phyloP scores from a whole-genome alignment of 2,113 vertebrate genomes.

The Trochalopteron elliotii region DNA sequence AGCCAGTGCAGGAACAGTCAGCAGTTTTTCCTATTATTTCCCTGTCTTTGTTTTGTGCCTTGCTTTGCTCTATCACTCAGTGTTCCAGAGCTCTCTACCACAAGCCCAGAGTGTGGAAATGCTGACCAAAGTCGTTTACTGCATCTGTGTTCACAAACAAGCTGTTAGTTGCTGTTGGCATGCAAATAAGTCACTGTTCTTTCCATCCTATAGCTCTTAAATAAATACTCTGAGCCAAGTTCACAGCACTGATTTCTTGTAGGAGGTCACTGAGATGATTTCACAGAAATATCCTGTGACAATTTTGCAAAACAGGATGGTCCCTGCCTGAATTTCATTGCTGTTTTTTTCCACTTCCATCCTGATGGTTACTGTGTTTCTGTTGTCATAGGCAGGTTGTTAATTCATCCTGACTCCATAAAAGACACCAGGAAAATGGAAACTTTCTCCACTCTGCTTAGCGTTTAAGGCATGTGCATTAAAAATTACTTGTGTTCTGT shows the following conservation, averaged over 20 bases:
- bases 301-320: conserved; percentile 53
- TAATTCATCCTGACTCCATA: not conserved
- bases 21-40: conserved; percentile 15
- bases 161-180: not conserved
- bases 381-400: not conserved
- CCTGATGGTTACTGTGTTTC: not conserved
- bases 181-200: not conserved
- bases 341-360: conserved; percentile 7
- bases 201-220: not conserved
- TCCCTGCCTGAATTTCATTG: not conserved
- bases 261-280: not conserved
- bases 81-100: conserved; percentile 30
- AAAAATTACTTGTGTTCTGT: not conserved
- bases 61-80: not conserved
- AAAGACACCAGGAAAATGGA: not conserved
- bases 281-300: not conserved
- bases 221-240: not conserved
- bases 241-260: not conserved
- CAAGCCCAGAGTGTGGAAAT: not conserved
- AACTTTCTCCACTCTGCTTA: not conserved
- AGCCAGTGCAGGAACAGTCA: not conserved
- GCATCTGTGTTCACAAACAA: not conserved
- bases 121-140: not conserved
- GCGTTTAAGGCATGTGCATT: not conserved
- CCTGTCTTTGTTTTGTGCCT: conserved; percentile 14